Evolutionary conservation across 64 coral and sea anemone species (phyloP), one percentile per base, ranked within the genome.

Genomic region (Orbicella faveolata): DNA sequence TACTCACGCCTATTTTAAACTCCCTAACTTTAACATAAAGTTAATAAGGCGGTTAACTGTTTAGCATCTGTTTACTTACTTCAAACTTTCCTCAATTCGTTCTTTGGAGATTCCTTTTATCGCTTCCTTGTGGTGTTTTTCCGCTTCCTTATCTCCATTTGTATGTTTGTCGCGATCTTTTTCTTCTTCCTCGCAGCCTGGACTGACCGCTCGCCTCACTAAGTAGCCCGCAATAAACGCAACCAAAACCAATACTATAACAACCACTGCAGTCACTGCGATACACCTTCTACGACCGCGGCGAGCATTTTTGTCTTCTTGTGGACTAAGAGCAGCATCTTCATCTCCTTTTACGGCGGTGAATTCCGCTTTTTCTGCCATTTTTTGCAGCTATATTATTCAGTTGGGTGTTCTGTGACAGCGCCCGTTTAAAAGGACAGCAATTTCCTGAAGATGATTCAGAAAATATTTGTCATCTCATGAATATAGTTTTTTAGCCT

Each of bases 71-170:
- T 53, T 30, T 52, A 79, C 92, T 94, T 90, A 94, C 92, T 86
- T 85, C 26, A 94, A 55, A n/a, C 88, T 51, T 55, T 94, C 79
- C 69, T 84, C 55, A 25, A 94, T 80, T 8, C 36, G 51, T 41
- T 83, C 80, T 33, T 87, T 89, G 14, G 92, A 94, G 17, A 94
- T 79, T 52, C 36, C 79, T 66, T 90, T 53, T 48, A 82, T 63
- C 6, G 88, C 92, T 65, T 89, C 63, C 15, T 84, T 41, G 79
- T 90, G 65, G 1, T 23, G 19, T 25, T 16, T 20, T 23, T 68
- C 65, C 8, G 65, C 14, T 48, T 73, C 26, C 73, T 53, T 14
- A 72, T 73, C 26, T 87, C 41, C 23, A 75, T 8, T 13, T 75
- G 30, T 48, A 52, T 67, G 34, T 3, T 77, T 16, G 20, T 25